Evolutionary conservation across 2,888 invertebrate species (phyloP).

Genomic region (Exephanes ischioxanthus): DNA sequence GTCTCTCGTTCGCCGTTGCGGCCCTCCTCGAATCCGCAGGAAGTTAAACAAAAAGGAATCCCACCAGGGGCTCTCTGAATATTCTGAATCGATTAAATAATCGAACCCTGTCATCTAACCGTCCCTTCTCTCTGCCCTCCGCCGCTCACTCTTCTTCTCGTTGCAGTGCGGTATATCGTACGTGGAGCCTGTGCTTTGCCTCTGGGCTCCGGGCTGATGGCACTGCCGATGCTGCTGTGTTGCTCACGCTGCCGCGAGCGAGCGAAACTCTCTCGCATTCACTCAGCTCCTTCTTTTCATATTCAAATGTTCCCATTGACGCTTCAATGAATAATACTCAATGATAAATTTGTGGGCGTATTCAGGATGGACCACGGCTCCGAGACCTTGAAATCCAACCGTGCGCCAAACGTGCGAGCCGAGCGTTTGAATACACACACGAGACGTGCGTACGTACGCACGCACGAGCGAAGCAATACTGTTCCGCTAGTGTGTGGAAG

Average conservation of each 20-base stretch:
- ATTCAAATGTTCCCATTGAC: slow-evolving; percentile 85
- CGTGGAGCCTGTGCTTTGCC: slow-evolving; percentile 47
- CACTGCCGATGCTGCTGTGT: slow-evolving; percentile 36
- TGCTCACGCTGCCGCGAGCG: slow-evolving; percentile 13
- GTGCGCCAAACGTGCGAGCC: slow-evolving; percentile 77
- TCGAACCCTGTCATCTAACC: slow-evolving; percentile 83
- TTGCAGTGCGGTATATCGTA: slow-evolving; percentile 51
- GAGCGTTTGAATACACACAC: slow-evolving; percentile 76
- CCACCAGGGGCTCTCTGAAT: slow-evolving; percentile 80
- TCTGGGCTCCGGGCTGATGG: slow-evolving; percentile 37
- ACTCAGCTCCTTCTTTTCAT: slow-evolving; percentile 84
- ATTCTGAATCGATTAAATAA: slow-evolving; percentile 85
- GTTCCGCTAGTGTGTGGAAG: neutral
- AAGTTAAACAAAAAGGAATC: slow-evolving; percentile 83
- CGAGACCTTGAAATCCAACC: slow-evolving; percentile 82
- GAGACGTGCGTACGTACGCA: neutral
- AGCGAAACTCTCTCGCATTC: slow-evolving; percentile 63
- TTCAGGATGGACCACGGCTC: slow-evolving; percentile 81
- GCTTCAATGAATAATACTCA: slow-evolving; percentile 85
- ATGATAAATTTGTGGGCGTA: slow-evolving; percentile 85
- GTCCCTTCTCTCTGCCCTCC: slow-evolving; percentile 64
- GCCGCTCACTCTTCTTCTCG: slow-evolving; percentile 49
- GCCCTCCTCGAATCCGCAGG: slow-evolving; percentile 79
- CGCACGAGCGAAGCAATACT: slow-evolving; percentile 13
- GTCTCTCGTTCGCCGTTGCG: slow-evolving; percentile 45